These are phyloP conservation scores for Cossypha polioptera DNA, from an alignment of 2,797 vertebrate species.

Conservation along the genomic window DNA sequence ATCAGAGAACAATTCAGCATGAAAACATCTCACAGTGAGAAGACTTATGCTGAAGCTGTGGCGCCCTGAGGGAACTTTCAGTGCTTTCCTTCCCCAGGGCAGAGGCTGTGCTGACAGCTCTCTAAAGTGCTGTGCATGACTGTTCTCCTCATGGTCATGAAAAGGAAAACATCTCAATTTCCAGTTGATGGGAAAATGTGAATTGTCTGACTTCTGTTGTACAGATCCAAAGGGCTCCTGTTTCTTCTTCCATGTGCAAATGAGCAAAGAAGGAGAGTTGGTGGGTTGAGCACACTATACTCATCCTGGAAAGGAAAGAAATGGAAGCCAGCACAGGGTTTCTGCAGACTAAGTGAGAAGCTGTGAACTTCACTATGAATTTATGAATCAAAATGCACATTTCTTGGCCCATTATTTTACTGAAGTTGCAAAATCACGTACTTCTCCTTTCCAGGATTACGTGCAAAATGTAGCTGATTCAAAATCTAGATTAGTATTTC, in stretches of 20 bases:
- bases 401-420: background rate
- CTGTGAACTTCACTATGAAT: background rate
- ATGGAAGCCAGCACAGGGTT: background rate
- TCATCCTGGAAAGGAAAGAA: background rate
- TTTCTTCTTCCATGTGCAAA: background rate
- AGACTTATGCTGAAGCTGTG: background rate
- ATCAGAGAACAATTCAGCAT: background rate
- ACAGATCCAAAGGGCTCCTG: background rate
- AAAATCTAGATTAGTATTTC: background rate
- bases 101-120: background rate
- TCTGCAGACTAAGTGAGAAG: background rate
- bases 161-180: background rate
- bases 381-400: background rate
- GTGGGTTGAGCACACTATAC: background rate
- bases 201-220: background rate
- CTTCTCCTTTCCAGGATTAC: background rate
- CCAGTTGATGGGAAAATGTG: background rate
- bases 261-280: background rate
- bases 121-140: background rate
- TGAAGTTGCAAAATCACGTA: background rate
- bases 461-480: background rate
- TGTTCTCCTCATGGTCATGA: background rate
- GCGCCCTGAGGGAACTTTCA: background rate
- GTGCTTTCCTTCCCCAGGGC: background rate
- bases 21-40: background rate